These are phyloP conservation scores for Pocota personata DNA, from an alignment of 2,888 invertebrate genomes.

Conservation along the genomic window DNA sequence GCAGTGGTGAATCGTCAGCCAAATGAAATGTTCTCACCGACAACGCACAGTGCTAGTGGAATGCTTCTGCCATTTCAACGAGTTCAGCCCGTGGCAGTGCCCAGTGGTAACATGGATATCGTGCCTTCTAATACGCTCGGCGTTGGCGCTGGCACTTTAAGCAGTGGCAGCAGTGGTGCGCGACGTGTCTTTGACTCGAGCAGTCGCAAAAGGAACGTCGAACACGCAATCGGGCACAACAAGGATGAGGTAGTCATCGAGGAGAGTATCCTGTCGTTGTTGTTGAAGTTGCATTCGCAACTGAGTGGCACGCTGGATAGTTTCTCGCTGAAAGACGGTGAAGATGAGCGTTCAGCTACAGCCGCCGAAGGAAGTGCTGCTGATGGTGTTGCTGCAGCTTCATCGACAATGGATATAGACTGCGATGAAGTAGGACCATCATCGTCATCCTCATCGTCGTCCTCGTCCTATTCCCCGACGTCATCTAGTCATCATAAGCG, in stretches of 20 bases:
- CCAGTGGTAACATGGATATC: constrained; percentile 82
- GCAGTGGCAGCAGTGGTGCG: constrained; percentile 75
- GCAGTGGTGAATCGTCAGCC: constrained; percentile 43
- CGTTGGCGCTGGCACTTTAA: constrained; percentile 59
- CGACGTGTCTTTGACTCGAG: constrained; percentile 78
- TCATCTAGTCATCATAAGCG: constrained; percentile 58
- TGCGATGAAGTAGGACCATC: constrained; percentile 80
- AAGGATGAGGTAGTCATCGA: constrained; percentile 87
- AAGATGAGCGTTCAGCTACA: constrained; percentile 59
- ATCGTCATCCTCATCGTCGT: constrained; percentile 70
- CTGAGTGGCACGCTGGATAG: constrained; percentile 92
- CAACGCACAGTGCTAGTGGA: constrained; percentile 78
- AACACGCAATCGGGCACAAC: constrained; percentile 82
- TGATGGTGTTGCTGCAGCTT: constrained; percentile 20
- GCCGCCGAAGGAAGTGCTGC: constrained; percentile 10
- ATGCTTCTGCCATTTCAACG: constrained; percentile 82
- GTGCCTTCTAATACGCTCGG: constrained; percentile 82
- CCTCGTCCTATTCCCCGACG: constrained; percentile 47
- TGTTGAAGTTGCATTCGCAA: constrained; percentile 95
- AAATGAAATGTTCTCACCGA: constrained; percentile 82
- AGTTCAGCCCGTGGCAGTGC: constrained; percentile 82
- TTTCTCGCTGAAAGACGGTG: constrained; percentile 86
- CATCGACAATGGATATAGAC: constrained; percentile 80
- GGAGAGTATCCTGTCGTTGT: constrained; percentile 94
- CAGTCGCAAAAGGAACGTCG: constrained; percentile 80